A percentile compares a stretch with the other conserved stretches of the same genome.
These are phyloP conservation scores for Lepidurus couesii DNA, from an alignment of 1,140 invertebrate genomes.

Conservation along the genomic window DNA sequence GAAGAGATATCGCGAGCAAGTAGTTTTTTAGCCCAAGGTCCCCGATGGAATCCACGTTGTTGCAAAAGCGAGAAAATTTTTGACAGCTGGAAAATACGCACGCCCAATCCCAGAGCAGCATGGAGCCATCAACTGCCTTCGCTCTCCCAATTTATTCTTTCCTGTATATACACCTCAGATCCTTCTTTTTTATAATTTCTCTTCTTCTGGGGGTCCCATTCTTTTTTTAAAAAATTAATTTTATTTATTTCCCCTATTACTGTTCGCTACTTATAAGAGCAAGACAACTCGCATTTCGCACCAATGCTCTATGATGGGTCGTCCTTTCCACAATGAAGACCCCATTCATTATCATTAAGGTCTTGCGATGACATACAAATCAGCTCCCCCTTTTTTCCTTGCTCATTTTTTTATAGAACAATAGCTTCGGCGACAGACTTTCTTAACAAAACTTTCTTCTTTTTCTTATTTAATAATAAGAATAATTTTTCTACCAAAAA, in stretches of 20 bases:
- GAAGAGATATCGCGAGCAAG: no score
- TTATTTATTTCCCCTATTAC: neutral
- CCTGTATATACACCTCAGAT: neutral
- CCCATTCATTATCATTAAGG: neutral
- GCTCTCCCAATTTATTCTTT: neutral
- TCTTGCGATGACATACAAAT: neutral
- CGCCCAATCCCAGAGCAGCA: neutral
- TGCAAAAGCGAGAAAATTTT: neutral
- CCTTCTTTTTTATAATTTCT: no score
- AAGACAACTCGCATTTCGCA: neutral
- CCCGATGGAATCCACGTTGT: no score
- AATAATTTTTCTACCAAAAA: neutral
- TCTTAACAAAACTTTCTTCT: neutral
- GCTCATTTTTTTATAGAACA: no score
- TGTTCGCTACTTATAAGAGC: neutral
- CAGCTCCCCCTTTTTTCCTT: neutral
- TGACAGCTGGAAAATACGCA: constrained; percentile 1
- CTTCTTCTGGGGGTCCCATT: neutral
- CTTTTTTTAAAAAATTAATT: neutral
- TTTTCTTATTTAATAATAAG: neutral
- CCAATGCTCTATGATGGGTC: neutral
- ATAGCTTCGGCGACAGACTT: no score
- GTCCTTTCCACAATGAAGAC: neutral
- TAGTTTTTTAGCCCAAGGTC: no score
- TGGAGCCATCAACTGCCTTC: neutral